Base-by-base conservation (phyloP, 2,888 invertebrate genomes). In the Drosophila prostipennis region DNA sequence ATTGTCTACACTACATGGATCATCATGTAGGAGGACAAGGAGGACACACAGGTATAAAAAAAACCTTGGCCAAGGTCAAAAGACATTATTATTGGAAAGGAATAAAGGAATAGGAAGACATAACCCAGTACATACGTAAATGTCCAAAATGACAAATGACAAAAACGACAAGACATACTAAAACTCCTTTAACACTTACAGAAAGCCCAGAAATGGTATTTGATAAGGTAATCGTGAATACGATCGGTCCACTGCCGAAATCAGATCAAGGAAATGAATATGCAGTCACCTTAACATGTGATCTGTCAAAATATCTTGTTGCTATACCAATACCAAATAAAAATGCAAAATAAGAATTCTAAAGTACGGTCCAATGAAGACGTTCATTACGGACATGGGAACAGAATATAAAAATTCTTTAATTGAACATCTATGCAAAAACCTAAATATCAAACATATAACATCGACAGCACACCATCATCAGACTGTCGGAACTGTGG, bases 11-110 rank as follows among this genome's bases (percentile, higher is more conserved):
- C 48, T 48, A 2, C 46, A 57, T 39, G n/a, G n/a, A n/a, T n/a
- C n/a, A n/a, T n/a, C n/a, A n/a, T n/a, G n/a, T n/a, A n/a, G n/a
- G 48, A 48, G 6, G 48, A 48, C 46, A 46, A 46, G 46, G 29
- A 29, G 29, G 14, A 14, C 29, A 46, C 14, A 46, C 14, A 14
- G 46, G 14, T 29, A 46, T 46, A 14, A 10, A 14, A 14, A 46
- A 14, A 46, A n/a, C 26, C 26, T 26, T 26, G 26, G 26, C 26
- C 26, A 26, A 26, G 26, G 26, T 26, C 6, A 26, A 26, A 26
- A 26, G 26, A 26, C 26, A 6, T 26, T 26, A 26, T 26, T 26
- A 6, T 26, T 26, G 26, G 32, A 54, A 54, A 54, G n/a, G 19
- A 16, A 54, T 54, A n/a, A n/a, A n/a, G n/a, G 34, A 13, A 19